A percentile compares a stretch with the other conserved stretches of the same genome.
Evolutionary conservation across 2,797 vertebrate genomes (phyloP).

Genomic region (Peromyscus attwateri): DNA sequence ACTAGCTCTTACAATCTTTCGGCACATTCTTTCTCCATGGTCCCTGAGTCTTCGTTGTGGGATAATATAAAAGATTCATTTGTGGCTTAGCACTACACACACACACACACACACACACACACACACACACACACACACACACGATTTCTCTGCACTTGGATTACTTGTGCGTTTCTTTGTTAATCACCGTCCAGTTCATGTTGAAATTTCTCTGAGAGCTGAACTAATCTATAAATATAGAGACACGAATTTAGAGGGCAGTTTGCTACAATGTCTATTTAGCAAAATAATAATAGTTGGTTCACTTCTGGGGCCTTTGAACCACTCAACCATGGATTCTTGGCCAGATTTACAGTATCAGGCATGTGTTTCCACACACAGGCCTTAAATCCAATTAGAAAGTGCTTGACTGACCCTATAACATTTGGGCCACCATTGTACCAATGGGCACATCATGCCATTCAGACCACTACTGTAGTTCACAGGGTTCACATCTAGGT

Average conservation of each 20-base stretch:
- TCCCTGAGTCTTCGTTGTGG: not conserved
- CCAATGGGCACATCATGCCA: not conserved
- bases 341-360: not conserved
- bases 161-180: not conserved
- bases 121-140: not conserved
- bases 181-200: not conserved
- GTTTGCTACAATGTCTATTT: not conserved
- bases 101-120: not conserved
- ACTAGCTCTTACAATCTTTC: not conserved
- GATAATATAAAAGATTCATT: not conserved
- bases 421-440: not conserved
- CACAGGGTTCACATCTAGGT: not conserved
- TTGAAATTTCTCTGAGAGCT: not conserved
- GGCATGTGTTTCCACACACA: not conserved
- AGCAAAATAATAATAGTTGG: not conserved
- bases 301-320: not conserved
- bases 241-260: not conserved
- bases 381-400: not conserved
- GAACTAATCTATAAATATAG: not conserved
- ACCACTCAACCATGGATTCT: not conserved
- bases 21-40: not conserved
- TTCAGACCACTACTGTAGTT: not conserved
- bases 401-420: not conserved
- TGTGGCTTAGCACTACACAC: too few relatives aligned
- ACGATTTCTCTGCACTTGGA: not conserved